Evolutionary conservation across 2,113 vertebrate genomes (phyloP).

Genomic region (Mohoua ochrocephala): DNA sequence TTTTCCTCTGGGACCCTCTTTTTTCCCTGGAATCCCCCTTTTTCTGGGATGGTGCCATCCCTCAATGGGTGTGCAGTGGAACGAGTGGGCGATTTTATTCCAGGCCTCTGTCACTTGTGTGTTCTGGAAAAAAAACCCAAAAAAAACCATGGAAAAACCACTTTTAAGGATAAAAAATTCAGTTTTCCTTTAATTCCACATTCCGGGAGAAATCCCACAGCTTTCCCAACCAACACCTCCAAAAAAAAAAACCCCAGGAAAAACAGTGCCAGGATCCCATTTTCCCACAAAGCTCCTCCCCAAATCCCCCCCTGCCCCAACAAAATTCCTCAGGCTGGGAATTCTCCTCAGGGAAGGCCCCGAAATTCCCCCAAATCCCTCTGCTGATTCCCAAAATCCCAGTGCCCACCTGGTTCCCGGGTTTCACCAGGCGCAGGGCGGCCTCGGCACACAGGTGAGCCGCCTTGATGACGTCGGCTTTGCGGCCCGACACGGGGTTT

Average conservation of each 20-base stretch:
- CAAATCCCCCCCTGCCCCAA: too few species aligned
- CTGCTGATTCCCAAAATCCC: not conserved
- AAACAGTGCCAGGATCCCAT: accelerated
- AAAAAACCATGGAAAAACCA: accelerated
- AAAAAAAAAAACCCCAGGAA: accelerated
- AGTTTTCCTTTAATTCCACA: accelerated
- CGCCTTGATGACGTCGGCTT: constrained; percentile 92
- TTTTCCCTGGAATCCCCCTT: too few species aligned
- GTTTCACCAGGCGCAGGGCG: constrained; percentile 92
- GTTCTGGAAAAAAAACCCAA: constrained; percentile 78
- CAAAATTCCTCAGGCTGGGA: not conserved
- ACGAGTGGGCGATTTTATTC: constrained; percentile 98
- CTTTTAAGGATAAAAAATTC: accelerated
- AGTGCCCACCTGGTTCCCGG: constrained; percentile 86
- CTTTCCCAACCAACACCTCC: not conserved
- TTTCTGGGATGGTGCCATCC: too few species aligned
- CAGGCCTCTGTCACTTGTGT: constrained; percentile 95
- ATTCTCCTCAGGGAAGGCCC: not conserved
- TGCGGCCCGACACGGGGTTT: constrained; percentile 86
- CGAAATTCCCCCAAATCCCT: accelerated
- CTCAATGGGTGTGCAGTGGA: constrained; percentile 94
- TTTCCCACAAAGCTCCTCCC: not conserved
- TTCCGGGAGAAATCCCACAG: not conserved
- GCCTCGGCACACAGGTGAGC: constrained; percentile 95
- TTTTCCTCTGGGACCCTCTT: too few species aligned